Evolutionary conservation across 2,797 vertebrate species (phyloP), one percentile per base, ranked within the genome.

Genomic region (Prunella strophiata): DNA sequence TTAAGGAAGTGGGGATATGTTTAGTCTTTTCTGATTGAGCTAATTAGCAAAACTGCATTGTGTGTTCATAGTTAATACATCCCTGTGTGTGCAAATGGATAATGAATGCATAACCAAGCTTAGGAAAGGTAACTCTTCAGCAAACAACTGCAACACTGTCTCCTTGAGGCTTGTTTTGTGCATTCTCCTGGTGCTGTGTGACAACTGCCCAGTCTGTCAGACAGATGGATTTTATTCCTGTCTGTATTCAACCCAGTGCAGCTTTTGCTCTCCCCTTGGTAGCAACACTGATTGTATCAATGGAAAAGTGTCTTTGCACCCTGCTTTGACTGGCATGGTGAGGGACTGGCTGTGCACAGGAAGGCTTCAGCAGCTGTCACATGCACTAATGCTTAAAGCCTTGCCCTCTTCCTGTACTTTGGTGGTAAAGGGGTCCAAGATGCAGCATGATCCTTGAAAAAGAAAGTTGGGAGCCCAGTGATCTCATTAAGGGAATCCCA

Each of bases 11-110:
- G 77, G 51, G 58, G n/a, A 51, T 85, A 50, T 47, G 21, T 88
- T 86, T 92, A 67, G 76, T 11, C 72, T 82, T 75, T 90, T 74
- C 36, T 82, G 23, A 34, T 57, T 67, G 66, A 85, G 58, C 32
- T 89, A 68, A 91, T 91, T 58, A 85, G 27, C 38, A 82, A 57
- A 85, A 51, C 84, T 51, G 48, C 38, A 4, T 83, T 73, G 61
- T 2, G 0, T 83, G 23, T 85, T 92, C 55, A 2, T 65, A 17
- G 66, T 81, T 85, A 78, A 50, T 42, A 26, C 38, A 63, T 55
- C 32, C 42, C 9, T 4, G 13, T 63, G 5, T 62, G 51, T 76
- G 72, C 47, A 40, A 15, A 36, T 30, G 79, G 59, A 11, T 51
- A 62, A 62, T 10, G n/a, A 57, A 61, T 29, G 32, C 15, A 6